Evolutionary conservation across 2,888 invertebrate genomes (phyloP).

Genomic region (Megaustenia siamemsis): DNA sequence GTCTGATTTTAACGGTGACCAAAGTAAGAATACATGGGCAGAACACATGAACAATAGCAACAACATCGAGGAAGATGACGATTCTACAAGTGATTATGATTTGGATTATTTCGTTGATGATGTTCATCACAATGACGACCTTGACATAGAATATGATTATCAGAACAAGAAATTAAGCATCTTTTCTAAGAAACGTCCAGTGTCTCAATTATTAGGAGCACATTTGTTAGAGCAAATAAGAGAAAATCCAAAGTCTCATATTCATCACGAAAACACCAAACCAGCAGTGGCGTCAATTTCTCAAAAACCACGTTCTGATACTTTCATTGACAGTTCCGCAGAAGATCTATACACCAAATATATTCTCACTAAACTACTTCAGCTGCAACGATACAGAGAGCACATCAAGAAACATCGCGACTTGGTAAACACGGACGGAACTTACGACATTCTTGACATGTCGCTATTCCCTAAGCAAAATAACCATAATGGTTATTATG

Average conservation of each 20-base stretch:
- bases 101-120: background rate
- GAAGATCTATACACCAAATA: background rate
- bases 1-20: background rate
- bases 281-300: background rate
- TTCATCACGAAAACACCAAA: background rate
- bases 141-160: background rate
- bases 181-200: background rate
- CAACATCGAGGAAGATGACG: background rate
- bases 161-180: no score
- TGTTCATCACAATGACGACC: background rate
- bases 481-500: background rate
- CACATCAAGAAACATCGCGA: background rate
- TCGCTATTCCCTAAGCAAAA: background rate
- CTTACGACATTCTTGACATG: background rate
- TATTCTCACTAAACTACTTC: conserved; percentile 12
- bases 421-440: conserved; percentile 10
- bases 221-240: background rate
- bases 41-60: no score
- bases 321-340: background rate
- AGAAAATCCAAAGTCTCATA: background rate
- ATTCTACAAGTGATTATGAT: background rate
- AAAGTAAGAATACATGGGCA: no score
- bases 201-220: background rate
- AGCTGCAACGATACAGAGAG: background rate
- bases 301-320: background rate